These are phyloP conservation scores for Cyclura pinguis DNA, from an alignment of 2,797 vertebrate genomes.

Conservation along the genomic window DNA sequence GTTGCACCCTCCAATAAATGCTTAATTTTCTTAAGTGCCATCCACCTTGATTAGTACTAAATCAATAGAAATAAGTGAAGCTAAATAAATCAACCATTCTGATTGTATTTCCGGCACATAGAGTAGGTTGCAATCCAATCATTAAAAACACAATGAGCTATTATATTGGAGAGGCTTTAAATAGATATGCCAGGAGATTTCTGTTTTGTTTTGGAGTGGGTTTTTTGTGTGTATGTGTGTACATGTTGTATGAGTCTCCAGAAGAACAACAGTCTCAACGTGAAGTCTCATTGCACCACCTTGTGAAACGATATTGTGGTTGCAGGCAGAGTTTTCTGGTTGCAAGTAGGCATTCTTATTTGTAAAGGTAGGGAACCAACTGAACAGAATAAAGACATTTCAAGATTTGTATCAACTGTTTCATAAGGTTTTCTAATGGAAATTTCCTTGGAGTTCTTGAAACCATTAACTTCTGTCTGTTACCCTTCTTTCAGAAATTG, in stretches of 20 bases:
- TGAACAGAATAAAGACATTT: constrained; percentile 3
- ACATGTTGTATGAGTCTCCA: not conserved
- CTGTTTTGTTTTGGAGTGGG: not conserved
- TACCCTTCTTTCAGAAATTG: not conserved
- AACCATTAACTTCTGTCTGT: constrained; percentile 13
- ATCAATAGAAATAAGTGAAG: constrained; percentile 17
- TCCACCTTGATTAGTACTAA: constrained; percentile 16
- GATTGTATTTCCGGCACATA: not conserved
- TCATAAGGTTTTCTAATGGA: constrained; percentile 32
- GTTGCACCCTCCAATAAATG: not conserved
- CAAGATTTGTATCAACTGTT: constrained; percentile 7
- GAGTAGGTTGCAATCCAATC: not conserved
- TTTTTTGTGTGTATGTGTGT: not conserved
- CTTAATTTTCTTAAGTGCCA: constrained; percentile 23
- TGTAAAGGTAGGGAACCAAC: not conserved
- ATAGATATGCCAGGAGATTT: not conserved
- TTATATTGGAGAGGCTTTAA: not conserved
- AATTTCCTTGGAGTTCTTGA: not conserved
- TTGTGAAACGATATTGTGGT: constrained; percentile 48
- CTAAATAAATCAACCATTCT: constrained; percentile 10
- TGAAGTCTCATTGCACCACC: constrained; percentile 56
- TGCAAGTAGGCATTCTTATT: not conserved
- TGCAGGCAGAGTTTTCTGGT: constrained; percentile 42
- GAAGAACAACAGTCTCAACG: not conserved
- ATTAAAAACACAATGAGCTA: not conserved